Conservation (phyloP, 2,888 invertebrate species). For the Ormia ochracea region DNA sequence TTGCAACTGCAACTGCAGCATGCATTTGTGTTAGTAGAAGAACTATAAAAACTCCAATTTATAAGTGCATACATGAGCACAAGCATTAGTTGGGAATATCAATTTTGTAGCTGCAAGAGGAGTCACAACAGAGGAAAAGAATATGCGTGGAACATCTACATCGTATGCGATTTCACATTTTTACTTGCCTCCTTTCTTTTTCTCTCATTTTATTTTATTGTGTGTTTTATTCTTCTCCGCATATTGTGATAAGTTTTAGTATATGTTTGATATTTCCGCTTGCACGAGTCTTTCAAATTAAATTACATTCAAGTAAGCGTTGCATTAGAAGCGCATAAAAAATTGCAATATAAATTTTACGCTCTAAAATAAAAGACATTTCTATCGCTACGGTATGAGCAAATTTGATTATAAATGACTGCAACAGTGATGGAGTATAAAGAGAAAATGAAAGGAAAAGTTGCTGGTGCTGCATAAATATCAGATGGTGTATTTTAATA, state of each 20-base stretch:
- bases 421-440: neutral
- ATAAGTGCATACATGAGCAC: neutral
- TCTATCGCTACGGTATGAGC: neutral
- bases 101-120: slow-evolving; percentile 12
- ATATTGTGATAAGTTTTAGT: slow-evolving; percentile 10
- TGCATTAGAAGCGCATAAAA: slow-evolving; percentile 3
- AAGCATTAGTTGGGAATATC: neutral
- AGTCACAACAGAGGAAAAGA: neutral
- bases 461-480: neutral
- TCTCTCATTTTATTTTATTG: neutral
- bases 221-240: neutral
- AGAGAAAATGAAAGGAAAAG: neutral
- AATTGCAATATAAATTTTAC: neutral
- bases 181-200: neutral
- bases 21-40: neutral
- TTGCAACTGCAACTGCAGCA: too few species aligned
- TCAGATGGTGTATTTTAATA: slow-evolving; percentile 1
- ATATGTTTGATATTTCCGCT: slow-evolving; percentile 56
- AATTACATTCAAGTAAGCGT: slow-evolving; percentile 45
- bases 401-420: slow-evolving; percentile 30
- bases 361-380: slow-evolving; percentile 11
- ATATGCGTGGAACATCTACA: slow-evolving; percentile 33
- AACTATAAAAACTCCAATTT: neutral
- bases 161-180: slow-evolving; percentile 18
- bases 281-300: slow-evolving; percentile 38